Conservation (phyloP, 37 sponge, comb jelly and placozoan species). For the Agelas oroides region DNA sequence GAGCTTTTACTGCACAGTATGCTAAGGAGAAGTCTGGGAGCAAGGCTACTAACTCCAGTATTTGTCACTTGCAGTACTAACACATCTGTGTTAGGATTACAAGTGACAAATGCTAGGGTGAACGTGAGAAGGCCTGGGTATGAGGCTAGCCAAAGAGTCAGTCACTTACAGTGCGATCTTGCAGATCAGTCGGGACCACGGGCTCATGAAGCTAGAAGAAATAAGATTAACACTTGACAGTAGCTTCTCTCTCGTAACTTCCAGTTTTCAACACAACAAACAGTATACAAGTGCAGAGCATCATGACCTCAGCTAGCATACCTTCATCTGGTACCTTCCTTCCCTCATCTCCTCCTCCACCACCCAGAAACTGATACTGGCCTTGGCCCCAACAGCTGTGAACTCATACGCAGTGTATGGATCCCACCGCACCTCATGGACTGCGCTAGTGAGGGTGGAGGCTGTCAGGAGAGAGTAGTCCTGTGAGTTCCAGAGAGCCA, state of each 20-base stretch:
- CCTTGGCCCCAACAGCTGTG: conserved; percentile 66
- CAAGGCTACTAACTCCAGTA: too few species aligned
- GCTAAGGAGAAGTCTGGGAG: too few species aligned
- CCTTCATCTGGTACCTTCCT: conserved; percentile 15
- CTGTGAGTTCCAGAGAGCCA: conserved; percentile 74
- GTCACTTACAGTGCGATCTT: background rate
- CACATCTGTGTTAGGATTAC: too few species aligned
- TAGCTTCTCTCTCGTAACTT: too few species aligned
- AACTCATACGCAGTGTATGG: conserved; percentile 81
- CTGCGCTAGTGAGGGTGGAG: conserved; percentile 8
- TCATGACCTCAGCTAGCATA: conserved; percentile 4
- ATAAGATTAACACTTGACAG: too few species aligned
- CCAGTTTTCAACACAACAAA: too few species aligned
- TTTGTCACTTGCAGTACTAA: too few species aligned
- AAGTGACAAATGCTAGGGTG: too few species aligned
- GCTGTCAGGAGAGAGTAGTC: conserved; percentile 68
- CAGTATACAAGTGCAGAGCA: too few species aligned
- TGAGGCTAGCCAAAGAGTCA: too few species aligned
- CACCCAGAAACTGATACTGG: conserved; percentile 68
- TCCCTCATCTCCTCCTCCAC: conserved; percentile 44
- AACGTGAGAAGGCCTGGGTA: too few species aligned
- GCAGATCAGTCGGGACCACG: conserved; percentile 25
- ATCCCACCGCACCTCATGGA: conserved; percentile 76
- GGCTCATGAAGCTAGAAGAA: conserved; percentile 54
- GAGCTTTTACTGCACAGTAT: too few species aligned